phyloP scores from a whole-genome alignment of 2,888 invertebrate genomes.

The Isoperla grammatica region DNA sequence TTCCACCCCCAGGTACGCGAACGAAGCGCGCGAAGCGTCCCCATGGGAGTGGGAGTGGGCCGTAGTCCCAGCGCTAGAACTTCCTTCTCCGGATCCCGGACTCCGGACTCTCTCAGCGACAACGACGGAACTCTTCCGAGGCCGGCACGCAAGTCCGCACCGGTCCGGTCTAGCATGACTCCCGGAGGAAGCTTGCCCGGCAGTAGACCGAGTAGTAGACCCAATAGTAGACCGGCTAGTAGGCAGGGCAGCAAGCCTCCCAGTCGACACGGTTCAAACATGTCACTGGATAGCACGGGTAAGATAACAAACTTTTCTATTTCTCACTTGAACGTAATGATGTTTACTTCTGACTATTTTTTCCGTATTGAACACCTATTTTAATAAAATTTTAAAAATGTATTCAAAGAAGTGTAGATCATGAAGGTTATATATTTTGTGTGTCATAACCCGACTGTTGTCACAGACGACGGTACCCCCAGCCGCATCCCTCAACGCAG shows the following conservation, averaged over 20 bases:
- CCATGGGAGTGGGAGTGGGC: constrained; percentile 59
- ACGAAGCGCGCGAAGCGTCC: constrained; percentile 84
- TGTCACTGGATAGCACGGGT: constrained; percentile 87
- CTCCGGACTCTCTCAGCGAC: constrained; percentile 83
- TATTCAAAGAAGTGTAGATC: too few relatives aligned
- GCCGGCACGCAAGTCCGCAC: constrained; percentile 42
- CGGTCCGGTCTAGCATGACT: constrained; percentile 58
- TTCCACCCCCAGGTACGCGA: constrained; percentile 70
- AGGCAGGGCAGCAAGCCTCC: constrained; percentile 87
- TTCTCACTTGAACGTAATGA: too few relatives aligned
- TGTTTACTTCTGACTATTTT: too few relatives aligned
- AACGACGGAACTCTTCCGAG: constrained; percentile 74
- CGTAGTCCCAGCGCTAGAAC: constrained; percentile 46
- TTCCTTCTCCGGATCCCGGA: constrained; percentile 79
- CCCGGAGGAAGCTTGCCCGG: constrained; percentile 52
- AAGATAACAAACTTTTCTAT: constrained; percentile 30
- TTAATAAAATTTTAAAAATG: too few relatives aligned
- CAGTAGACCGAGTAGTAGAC: constrained; percentile 61
- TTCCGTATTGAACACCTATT: too few relatives aligned
- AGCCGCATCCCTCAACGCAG: constrained; percentile 64
- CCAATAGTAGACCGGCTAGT: constrained; percentile 79
- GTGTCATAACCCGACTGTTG: too few relatives aligned
- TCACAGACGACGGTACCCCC: constrained; percentile 69
- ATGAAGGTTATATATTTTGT: too few relatives aligned
- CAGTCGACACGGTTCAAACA: constrained; percentile 87